A percentile compares a stretch with the other conserved stretches of the same genome.
Evolutionary conservation across 1,140 invertebrate genomes (phyloP).

Genomic region (Anoplolepis gracilipes): DNA sequence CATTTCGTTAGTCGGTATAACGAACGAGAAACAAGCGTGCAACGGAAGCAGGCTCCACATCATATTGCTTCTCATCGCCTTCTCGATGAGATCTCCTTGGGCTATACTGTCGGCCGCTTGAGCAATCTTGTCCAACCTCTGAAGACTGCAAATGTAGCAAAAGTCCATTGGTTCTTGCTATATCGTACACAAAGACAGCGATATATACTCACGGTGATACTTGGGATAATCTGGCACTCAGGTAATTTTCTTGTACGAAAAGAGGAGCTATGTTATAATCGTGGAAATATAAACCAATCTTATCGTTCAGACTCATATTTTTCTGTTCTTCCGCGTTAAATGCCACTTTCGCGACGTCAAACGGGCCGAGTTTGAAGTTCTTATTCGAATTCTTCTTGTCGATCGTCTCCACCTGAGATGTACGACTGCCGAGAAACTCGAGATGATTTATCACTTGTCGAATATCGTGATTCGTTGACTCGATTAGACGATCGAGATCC

Average conservation of each 20-base stretch:
- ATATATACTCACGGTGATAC: slow-evolving; percentile 87
- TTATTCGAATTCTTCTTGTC: slow-evolving; percentile 90
- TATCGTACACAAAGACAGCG: not conserved
- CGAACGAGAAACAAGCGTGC: slow-evolving; percentile 96
- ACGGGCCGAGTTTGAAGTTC: slow-evolving; percentile 95
- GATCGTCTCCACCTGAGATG: slow-evolving; percentile 86
- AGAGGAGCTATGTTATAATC: slow-evolving; percentile 98
- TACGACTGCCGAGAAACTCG: slow-evolving; percentile 90
- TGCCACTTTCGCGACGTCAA: slow-evolving; percentile 96
- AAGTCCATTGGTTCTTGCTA: not conserved
- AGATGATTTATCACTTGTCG: slow-evolving; percentile 96
- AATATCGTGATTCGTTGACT: slow-evolving; percentile 96
- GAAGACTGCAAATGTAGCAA: slow-evolving; percentile 80
- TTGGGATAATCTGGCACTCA: slow-evolving; percentile 87
- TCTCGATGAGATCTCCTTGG: slow-evolving; percentile 94
- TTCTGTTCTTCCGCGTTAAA: slow-evolving; percentile 94
- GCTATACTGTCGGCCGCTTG: slow-evolving; percentile 94
- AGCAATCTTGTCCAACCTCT: slow-evolving; percentile 90
- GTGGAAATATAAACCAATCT: slow-evolving; percentile 97
- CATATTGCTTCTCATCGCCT: slow-evolving; percentile 91
- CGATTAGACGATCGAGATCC: slow-evolving; percentile 93
- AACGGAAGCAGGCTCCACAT: slow-evolving; percentile 96
- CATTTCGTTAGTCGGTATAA: slow-evolving; percentile 95
- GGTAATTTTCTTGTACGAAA: slow-evolving; percentile 99
- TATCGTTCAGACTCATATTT: slow-evolving; percentile 94